Conservation (phyloP, 30 jellyfish, hydroid and myxozoan species). For the Sanderia malayensis region DNA sequence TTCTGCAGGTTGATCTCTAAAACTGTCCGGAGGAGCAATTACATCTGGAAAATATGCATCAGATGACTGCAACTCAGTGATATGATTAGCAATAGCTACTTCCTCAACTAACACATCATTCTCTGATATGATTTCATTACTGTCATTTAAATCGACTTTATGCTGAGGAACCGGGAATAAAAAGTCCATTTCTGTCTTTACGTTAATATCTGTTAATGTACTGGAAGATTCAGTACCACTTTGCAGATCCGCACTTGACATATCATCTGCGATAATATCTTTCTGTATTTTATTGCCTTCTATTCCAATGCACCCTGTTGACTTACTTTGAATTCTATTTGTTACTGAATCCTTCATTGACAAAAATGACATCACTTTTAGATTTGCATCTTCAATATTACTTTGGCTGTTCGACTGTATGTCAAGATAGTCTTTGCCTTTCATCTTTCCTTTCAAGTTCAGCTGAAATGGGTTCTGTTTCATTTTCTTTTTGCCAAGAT, state of each 20-base stretch:
- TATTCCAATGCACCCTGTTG: slow-evolving; percentile 62
- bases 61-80: neutral
- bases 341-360: slow-evolving; percentile 39
- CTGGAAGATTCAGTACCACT: slow-evolving; percentile 2
- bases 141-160: neutral
- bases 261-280: neutral
- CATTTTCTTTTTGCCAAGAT: slow-evolving; percentile 63
- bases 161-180: neutral
- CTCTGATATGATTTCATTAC: neutral
- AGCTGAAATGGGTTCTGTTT: slow-evolving; percentile 69
- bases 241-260: slow-evolving; percentile 5
- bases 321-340: slow-evolving; percentile 61
- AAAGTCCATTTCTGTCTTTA: neutral
- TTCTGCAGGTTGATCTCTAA: slow-evolving; percentile 62
- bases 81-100: neutral
- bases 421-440: slow-evolving; percentile 32
- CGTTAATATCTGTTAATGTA: neutral
- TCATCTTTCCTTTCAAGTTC: slow-evolving; percentile 37
- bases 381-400: slow-evolving; percentile 41
- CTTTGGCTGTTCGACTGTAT: slow-evolving; percentile 49
- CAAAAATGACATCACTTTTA: slow-evolving; percentile 18
- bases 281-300: slow-evolving; percentile 7
- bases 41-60: slow-evolving; percentile 38
- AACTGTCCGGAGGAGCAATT: slow-evolving; percentile 83
- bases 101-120: neutral